Evolutionary conservation across 2,888 invertebrate species (phyloP), one percentile per base, ranked within the genome.

Genomic region (Oligia strigilis): DNA sequence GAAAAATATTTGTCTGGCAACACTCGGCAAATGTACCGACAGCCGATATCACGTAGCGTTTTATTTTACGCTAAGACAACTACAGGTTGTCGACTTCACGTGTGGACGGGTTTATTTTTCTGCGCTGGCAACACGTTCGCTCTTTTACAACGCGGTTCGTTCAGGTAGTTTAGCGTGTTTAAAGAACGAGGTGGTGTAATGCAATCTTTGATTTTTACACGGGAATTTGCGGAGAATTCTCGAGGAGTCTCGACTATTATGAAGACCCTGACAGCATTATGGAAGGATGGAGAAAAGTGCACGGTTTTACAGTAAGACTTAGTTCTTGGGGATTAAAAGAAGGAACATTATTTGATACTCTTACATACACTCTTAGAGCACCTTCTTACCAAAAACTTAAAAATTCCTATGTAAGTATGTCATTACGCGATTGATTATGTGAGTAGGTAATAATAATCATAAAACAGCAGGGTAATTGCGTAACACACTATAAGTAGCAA

Each of bases 1-100:
- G 95, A 96, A 96, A 97, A 96, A 96, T 97, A 97, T 97, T 96
- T 95, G 96, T 97, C 96, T 96, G 96, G 93, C 87, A 91, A 85
- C 90, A 85, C 86, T 89, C 84, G 83, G 82, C 81, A 80, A 83
- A 88, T 83, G 90, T 81, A 89, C 83, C 82, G 86, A 85, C 83
- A 80, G 86, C 79, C 88, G 86, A 84, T 89, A 89, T 90, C 94
- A 94, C 94, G 94, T 93, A 91, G 91, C 88, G 87, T 92, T 94
- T 94, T 94, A 94, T 94, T 93, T 93, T 91, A 90, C 91, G 91
- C 92, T 92, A 93, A 93, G 92, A 94, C 93, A 93, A 93, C 90
- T 91, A 82, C 91, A 89, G 89, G 90, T 88, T 91, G 92, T 88
- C 88, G 88, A 90, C 87, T 87, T 84, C 83, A 87, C 85, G 84